A percentile compares a stretch with the other conserved stretches of the same genome.
phyloP scores from a whole-genome alignment of 2,888 invertebrate species.

The Drosophila meridionalis region DNA sequence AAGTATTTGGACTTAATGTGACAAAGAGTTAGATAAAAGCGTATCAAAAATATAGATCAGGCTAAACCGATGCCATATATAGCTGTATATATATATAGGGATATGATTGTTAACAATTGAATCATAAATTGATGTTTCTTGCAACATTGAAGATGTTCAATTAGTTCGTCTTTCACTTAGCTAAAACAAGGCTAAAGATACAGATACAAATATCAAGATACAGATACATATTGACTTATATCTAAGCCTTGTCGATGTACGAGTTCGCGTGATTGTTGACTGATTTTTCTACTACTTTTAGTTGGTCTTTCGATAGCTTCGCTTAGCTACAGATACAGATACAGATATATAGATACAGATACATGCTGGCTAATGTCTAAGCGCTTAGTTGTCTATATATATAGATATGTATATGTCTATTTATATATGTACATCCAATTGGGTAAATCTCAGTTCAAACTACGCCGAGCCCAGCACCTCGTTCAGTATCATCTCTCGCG shows the following conservation, averaged over 20 bases:
- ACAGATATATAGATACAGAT: slow-evolving; percentile 11
- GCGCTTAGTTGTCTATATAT: slow-evolving; percentile 44
- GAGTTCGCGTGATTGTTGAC: not conserved
- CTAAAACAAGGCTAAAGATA: not conserved
- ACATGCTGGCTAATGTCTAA: slow-evolving; percentile 52
- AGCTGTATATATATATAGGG: not conserved
- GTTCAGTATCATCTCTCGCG: slow-evolving; percentile 83
- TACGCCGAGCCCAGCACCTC: slow-evolving; percentile 83
- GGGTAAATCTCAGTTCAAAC: slow-evolving; percentile 21
- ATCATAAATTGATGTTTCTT: slow-evolving; percentile 8
- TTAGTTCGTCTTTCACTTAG: slow-evolving; percentile 1
- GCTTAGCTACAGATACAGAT: slow-evolving; percentile 5
- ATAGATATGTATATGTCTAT: slow-evolving; percentile 49
- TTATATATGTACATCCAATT: slow-evolving; percentile 67
- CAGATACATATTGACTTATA: slow-evolving; percentile 31
- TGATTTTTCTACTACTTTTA: slow-evolving; percentile 18
- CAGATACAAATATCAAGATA: slow-evolving; percentile 4
- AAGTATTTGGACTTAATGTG: slow-evolving; percentile 34
- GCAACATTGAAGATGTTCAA: slow-evolving; percentile 14
- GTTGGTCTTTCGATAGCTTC: slow-evolving; percentile 21
- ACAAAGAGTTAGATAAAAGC: slow-evolving; percentile 27
- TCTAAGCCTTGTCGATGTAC: slow-evolving; percentile 38
- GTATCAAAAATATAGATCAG: slow-evolving; percentile 55
- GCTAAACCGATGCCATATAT: not conserved
- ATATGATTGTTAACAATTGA: not conserved